Conservation (phyloP, 53 echinoderm and acorn worm genomes). For the Henricia sp. region DNA sequence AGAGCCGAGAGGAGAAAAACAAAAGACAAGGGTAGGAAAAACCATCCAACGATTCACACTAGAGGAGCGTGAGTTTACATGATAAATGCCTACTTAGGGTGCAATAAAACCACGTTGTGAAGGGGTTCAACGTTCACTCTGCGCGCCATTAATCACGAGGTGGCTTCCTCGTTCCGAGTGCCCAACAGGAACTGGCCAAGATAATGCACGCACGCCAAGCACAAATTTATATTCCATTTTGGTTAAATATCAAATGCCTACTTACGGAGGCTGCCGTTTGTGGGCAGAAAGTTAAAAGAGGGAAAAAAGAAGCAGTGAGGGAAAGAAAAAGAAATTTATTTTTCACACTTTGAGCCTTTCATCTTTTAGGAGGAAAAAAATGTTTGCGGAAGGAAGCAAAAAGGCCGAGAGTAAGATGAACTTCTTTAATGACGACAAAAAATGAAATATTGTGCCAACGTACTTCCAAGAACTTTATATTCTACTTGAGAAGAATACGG, state of each 20-base stretch:
- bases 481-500: neutral
- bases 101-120: slow-evolving; percentile 41
- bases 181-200: slow-evolving; percentile 25
- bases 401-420: slow-evolving; percentile 7
- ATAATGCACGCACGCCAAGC: slow-evolving; percentile 45
- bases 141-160: slow-evolving; percentile 27
- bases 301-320: slow-evolving; percentile 5
- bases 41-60: slow-evolving; percentile 31
- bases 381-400: neutral
- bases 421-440: neutral
- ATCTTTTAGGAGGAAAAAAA: neutral
- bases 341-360: slow-evolving; percentile 14
- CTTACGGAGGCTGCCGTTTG: slow-evolving; percentile 29
- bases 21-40: neutral
- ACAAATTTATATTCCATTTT: slow-evolving; percentile 62
- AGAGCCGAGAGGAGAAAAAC: neutral
- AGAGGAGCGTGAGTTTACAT: slow-evolving; percentile 31
- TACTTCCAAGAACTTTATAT: neutral
- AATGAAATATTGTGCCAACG: slow-evolving; percentile 6
- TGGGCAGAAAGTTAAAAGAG: neutral
- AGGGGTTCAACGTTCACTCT: slow-evolving; percentile 40
- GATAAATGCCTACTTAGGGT: slow-evolving; percentile 55
- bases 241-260: slow-evolving; percentile 42
- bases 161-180: slow-evolving; percentile 16
- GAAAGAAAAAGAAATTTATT: slow-evolving; percentile 20